Evolutionary conservation across 2,113 vertebrate species (phyloP).

Genomic region (Lipophrys pholis): DNA sequence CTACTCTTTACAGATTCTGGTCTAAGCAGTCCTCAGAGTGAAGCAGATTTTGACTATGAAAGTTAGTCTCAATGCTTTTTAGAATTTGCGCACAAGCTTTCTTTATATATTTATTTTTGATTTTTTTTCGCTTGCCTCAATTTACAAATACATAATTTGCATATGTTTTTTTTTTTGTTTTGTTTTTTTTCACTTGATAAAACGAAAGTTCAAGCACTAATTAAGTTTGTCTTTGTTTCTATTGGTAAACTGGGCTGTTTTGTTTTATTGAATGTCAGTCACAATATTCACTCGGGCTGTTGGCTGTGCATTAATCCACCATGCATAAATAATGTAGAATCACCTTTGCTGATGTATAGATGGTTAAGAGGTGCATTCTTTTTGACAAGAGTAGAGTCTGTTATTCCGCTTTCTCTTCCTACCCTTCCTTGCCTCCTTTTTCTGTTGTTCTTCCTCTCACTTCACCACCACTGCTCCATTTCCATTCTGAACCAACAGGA

Average conservation of each 20-base stretch:
- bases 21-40: slow-evolving; percentile 96
- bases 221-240: slow-evolving; percentile 58
- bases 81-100: slow-evolving; percentile 78
- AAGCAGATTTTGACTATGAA: slow-evolving; percentile 96
- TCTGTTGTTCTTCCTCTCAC: slow-evolving; percentile 26
- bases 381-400: slow-evolving; percentile 41
- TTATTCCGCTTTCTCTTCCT: slow-evolving; percentile 30
- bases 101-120: slow-evolving; percentile 21
- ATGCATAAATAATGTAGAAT: slow-evolving; percentile 71
- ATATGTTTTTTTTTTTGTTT: slow-evolving; percentile 65
- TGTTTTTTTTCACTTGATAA: slow-evolving; percentile 51
- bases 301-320: slow-evolving; percentile 81
- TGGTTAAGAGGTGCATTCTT: slow-evolving; percentile 35
- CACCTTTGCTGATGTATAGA: slow-evolving; percentile 67
- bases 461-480: slow-evolving; percentile 67
- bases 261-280: slow-evolving; percentile 69
- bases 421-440: slow-evolving; percentile 37
- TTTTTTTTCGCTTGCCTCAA: slow-evolving; percentile 62
- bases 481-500: slow-evolving; percentile 68
- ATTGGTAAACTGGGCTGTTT: slow-evolving; percentile 50
- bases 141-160: slow-evolving; percentile 70
- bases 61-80: slow-evolving; percentile 95
- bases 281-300: slow-evolving; percentile 72
- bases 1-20: slow-evolving; percentile 97
- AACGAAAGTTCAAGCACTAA: slow-evolving; percentile 67